Percentiles rank a stretch among this genome's conserved stretches.
phyloP scores from a whole-genome alignment of 2,888 invertebrate genomes.

The Atherix ibis region DNA sequence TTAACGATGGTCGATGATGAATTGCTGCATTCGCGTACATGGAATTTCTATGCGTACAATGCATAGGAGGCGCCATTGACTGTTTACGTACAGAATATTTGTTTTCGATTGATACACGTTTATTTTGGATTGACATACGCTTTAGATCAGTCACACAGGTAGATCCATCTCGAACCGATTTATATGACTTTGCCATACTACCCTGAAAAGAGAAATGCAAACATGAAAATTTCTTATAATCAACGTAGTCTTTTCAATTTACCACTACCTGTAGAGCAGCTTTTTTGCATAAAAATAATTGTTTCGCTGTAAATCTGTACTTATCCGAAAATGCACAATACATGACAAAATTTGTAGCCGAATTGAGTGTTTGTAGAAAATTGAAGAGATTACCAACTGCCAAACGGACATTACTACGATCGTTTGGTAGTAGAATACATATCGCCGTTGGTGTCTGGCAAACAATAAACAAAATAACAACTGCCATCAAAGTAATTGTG shows the following conservation, averaged over 20 bases:
- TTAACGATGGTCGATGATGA: neutral
- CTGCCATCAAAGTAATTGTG: conserved; percentile 58
- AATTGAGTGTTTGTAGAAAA: conserved; percentile 51
- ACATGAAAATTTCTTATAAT: too few species aligned
- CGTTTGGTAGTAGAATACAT: conserved; percentile 30
- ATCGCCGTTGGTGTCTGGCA: conserved; percentile 59
- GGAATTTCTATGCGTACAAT: neutral
- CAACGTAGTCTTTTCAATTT: too few species aligned
- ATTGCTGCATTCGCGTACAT: neutral
- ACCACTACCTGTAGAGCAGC: conserved; percentile 9
- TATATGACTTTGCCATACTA: too few species aligned
- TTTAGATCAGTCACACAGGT: too few species aligned
- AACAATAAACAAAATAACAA: conserved; percentile 56
- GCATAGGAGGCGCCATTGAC: neutral
- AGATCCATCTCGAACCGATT: too few species aligned
- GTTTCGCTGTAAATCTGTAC: conserved; percentile 43
- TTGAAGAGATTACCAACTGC: conserved; percentile 59
- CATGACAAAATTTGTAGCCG: conserved; percentile 60
- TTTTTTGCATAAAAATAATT: conserved; percentile 26
- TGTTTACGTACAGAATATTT: neutral
- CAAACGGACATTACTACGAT: conserved; percentile 11
- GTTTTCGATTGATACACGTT: too few species aligned
- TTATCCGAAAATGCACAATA: conserved; percentile 63
- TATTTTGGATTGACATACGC: too few species aligned
- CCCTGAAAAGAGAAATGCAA: too few species aligned